Conservation (phyloP, 2,113 vertebrate genomes). For the Campylorhamphus procurvoides region DNA sequence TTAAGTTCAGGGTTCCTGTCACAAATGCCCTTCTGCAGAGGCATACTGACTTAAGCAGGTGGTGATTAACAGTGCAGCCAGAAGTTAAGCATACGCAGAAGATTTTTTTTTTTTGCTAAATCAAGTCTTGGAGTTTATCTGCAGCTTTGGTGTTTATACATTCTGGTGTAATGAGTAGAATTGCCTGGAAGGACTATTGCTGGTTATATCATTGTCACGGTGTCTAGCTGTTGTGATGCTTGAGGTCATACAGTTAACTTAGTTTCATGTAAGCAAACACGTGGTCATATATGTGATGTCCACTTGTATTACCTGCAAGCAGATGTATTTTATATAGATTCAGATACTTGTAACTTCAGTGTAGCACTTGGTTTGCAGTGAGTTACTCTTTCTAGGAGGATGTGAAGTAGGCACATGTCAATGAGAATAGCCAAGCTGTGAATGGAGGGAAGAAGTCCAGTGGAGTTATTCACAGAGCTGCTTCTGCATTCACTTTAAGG, state of each 20-base stretch:
- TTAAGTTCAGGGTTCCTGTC: not conserved
- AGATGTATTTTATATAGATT: not conserved
- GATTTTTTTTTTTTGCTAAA: not conserved
- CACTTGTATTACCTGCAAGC: not conserved
- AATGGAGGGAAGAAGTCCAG: not conserved
- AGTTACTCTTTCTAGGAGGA: not conserved
- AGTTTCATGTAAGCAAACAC: not conserved
- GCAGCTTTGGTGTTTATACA: not conserved
- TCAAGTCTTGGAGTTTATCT: not conserved
- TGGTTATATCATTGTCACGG: not conserved
- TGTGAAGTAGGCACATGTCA: not conserved
- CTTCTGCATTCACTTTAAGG: not conserved
- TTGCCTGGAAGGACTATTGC: not conserved
- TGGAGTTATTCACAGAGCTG: not conserved
- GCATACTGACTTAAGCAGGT: accelerated
- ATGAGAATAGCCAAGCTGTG: not conserved
- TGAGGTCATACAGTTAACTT: not conserved
- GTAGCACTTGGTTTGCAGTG: not conserved
- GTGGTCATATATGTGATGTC: not conserved
- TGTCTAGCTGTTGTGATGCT: not conserved
- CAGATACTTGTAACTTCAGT: not conserved
- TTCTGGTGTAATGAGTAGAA: not conserved
- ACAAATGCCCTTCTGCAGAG: not conserved
- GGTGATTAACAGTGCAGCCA: not conserved
- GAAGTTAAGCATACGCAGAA: not conserved